phyloP scores from a whole-genome alignment of 2,888 invertebrate species.

The Perizoma flavofasciatum region DNA sequence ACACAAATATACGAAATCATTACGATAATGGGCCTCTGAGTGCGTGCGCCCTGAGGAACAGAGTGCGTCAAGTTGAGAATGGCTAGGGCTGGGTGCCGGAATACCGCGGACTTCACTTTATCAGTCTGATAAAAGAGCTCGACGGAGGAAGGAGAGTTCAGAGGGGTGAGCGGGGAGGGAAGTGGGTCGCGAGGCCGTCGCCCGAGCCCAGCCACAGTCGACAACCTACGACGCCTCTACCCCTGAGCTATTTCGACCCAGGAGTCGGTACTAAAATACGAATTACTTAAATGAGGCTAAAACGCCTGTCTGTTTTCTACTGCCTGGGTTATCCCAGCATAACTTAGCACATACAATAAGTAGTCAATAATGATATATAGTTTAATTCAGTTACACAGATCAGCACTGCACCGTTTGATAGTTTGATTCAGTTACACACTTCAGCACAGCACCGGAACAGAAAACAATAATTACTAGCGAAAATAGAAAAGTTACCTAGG shows the following conservation, averaged over 20 bases:
- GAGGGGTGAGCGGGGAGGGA: slow-evolving; percentile 56
- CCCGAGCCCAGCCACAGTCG: slow-evolving; percentile 68
- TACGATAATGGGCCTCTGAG: neutral
- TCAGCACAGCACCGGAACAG: too few species aligned
- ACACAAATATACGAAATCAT: neutral
- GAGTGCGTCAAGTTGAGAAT: slow-evolving; percentile 31
- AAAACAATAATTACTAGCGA: too few species aligned
- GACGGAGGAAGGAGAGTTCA: slow-evolving; percentile 48
- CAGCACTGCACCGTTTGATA: too few species aligned
- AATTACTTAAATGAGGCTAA: slow-evolving; percentile 15
- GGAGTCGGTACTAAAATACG: slow-evolving; percentile 35
- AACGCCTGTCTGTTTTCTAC: slow-evolving; percentile 6
- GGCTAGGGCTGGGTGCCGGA: slow-evolving; percentile 33
- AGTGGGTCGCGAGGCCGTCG: slow-evolving; percentile 78
- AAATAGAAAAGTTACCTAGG: too few species aligned
- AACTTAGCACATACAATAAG: too few species aligned
- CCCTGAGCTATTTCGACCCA: slow-evolving; percentile 55
- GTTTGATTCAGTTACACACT: too few species aligned
- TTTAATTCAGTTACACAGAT: too few species aligned
- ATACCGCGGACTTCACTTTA: slow-evolving; percentile 59
- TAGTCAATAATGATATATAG: too few species aligned
- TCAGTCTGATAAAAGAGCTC: slow-evolving; percentile 68
- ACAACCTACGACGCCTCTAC: slow-evolving; percentile 62
- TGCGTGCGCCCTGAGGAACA: slow-evolving; percentile 20
- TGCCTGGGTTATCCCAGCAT: too few species aligned